phyloP scores from a whole-genome alignment of 2,797 vertebrate genomes.

The Microchirus variegatus region DNA sequence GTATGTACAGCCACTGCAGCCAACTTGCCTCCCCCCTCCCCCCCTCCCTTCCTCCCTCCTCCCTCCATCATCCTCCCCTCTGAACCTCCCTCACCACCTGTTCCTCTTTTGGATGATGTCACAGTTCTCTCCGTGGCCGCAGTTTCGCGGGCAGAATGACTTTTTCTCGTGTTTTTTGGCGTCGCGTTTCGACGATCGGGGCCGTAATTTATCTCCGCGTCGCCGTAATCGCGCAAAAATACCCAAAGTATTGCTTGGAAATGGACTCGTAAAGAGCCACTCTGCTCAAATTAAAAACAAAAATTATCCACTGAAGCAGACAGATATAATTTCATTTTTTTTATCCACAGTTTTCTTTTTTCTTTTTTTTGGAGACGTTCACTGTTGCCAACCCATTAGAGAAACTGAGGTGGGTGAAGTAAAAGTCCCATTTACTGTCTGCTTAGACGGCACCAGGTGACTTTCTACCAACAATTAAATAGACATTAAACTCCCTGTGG shows the following conservation, averaged over 20 bases:
- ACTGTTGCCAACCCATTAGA: conserved; percentile 25
- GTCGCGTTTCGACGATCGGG: conserved; percentile 2
- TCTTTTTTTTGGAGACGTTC: no score
- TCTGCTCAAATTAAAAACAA: not conserved
- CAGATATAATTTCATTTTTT: not conserved
- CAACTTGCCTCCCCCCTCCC: conserved; percentile 33
- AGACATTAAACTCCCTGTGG: conserved; percentile 6
- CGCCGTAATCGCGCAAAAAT: not conserved
- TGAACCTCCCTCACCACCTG: conserved; percentile 14
- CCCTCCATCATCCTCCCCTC: conserved; percentile 12
- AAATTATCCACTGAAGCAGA: not conserved
- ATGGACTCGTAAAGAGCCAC: conserved; percentile 2
- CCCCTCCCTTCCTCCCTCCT: conserved; percentile 4
- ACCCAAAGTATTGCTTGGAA: not conserved
- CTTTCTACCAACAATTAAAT: conserved; percentile 34
- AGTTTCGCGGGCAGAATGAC: conserved; percentile 7
- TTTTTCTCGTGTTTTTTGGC: conserved; percentile 4
- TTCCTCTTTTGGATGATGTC: conserved; percentile 24
- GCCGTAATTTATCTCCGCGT: conserved; percentile 3
- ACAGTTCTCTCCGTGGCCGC: conserved; percentile 23
- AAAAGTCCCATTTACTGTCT: conserved; percentile 7
- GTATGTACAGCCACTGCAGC: conserved; percentile 88
- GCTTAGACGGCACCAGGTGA: conserved; percentile 3
- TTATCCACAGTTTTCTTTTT: not conserved
- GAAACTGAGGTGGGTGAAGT: conserved; percentile 19